Evolutionary conservation across 2,888 invertebrate genomes (phyloP), one percentile per base, ranked within the genome.

Genomic region (Yponomeuta malinellus): DNA sequence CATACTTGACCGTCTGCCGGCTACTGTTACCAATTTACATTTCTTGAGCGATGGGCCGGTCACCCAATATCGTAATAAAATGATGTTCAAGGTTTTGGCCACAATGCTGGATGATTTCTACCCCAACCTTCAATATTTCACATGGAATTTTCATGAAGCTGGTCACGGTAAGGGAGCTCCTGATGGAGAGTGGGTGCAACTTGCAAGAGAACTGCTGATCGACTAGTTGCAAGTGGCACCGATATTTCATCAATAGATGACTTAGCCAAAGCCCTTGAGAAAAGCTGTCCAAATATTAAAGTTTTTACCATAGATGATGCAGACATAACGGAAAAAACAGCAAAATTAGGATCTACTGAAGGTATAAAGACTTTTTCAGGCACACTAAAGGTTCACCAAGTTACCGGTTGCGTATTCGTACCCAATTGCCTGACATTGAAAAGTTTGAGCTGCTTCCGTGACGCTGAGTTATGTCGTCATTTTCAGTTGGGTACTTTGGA

Each of bases 111-210:
- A 23, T 63, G 65, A 67, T 65, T 70, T 70, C 66, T 71, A n/a
- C 48, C 63, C 70, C 59, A 71, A 71, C 43, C 64, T 72, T 68
- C 48, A 70, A 70, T 70, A 72, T 59, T 71, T 72, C 71, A 72
- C 71, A 65, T 73, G 73, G 72, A 71, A 72, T 71, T 72, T 63
- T 72, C 70, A 70, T 69, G 73, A 73, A 69, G 71, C 71, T 66
- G 73, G 73, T 64, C 70, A 71, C 68, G 72, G 73, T 48, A 73
- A 73, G 68, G 73, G 71, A 71, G 72, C 73, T 72, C 73, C 70
- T 69, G 73, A 71, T 72, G 73, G 73, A 69, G 72, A 69, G 72
- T 73, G 65, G 71, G 73, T 52, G 73, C 70, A 48, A 71, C 71
- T 69, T 70, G 70, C 67, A 73, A 73, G 64, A 70, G 72, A 67